Conservation (phyloP, 1,140 invertebrate species). For the Zaprionus ghesquierei region DNA sequence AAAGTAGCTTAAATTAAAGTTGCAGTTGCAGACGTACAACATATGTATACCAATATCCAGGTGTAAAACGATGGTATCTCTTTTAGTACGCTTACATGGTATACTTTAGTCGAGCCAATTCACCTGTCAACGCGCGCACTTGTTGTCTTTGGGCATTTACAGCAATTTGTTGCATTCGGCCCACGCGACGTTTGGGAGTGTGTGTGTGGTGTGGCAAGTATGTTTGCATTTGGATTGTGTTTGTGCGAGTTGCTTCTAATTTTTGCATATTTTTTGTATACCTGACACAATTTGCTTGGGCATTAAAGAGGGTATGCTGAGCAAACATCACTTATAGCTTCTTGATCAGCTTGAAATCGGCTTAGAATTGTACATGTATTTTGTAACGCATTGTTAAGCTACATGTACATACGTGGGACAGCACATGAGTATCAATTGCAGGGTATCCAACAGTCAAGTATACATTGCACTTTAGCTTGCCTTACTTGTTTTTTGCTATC, state of each 20-base stretch:
- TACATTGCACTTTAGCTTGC: not conserved
- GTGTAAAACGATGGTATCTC: too few relatives aligned
- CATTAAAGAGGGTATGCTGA: not conserved
- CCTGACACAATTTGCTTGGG: not conserved
- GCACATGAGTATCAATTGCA: not conserved
- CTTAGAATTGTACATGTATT: too few relatives aligned
- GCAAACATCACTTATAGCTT: not conserved
- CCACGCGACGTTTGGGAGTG: slow-evolving; percentile 25
- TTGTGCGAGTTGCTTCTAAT: not conserved
- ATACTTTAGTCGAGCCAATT: not conserved
- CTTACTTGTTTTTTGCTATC: not conserved
- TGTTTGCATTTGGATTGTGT: not conserved
- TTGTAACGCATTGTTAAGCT: too few relatives aligned
- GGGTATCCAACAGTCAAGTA: not conserved
- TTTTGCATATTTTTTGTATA: not conserved
- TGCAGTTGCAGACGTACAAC: too few relatives aligned
- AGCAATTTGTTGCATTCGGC: slow-evolving; percentile 40
- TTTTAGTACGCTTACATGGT: not conserved
- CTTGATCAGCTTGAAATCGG: not conserved
- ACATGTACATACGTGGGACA: too few relatives aligned
- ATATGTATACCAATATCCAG: too few relatives aligned
- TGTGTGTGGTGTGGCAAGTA: not conserved
- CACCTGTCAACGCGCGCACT: not conserved
- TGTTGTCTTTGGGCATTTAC: slow-evolving; percentile 40
- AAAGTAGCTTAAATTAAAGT: too few relatives aligned